Percentiles rank a stretch among this genome's conserved stretches.
Conservation (phyloP, 2,888 invertebrate species). For the Sminthurinus aureus region DNA sequence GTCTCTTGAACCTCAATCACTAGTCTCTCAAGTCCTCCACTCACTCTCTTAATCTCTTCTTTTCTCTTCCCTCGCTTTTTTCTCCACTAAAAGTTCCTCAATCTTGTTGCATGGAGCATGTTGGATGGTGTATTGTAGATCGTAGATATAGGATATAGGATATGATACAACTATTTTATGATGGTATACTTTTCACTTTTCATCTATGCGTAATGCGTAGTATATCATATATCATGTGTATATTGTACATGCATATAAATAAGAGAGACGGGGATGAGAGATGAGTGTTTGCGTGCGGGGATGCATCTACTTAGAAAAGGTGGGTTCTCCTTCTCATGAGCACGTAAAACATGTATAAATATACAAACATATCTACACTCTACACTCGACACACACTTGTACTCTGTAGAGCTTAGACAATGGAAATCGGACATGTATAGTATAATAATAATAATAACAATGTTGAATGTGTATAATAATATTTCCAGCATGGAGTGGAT, state of each 20-base stretch:
- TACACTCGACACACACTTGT: too few relatives aligned
- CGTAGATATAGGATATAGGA: too few relatives aligned
- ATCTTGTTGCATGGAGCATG: not conserved
- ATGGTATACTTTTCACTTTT: not conserved
- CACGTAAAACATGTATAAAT: not conserved
- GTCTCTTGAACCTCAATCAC: slow-evolving; percentile 29
- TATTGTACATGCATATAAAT: not conserved
- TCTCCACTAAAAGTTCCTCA: not conserved
- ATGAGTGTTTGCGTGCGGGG: not conserved
- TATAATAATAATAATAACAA: too few relatives aligned
- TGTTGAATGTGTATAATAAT: too few relatives aligned
- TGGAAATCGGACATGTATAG: too few relatives aligned
- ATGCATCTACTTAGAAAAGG: not conserved
- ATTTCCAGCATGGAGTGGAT: too few relatives aligned
- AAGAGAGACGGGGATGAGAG: too few relatives aligned
- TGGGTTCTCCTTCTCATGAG: not conserved
- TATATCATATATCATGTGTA: not conserved
- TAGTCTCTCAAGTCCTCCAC: slow-evolving; percentile 4
- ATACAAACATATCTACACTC: not conserved
- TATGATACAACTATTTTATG: not conserved
- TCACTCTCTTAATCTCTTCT: not conserved
- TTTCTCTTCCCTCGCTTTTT: not conserved
- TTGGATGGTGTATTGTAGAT: too few relatives aligned
- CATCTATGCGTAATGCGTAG: too few relatives aligned
- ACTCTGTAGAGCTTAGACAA: too few relatives aligned